phyloP scores from a whole-genome alignment of 2,113 vertebrate genomes.

The Craseonycteris thonglongyai region DNA sequence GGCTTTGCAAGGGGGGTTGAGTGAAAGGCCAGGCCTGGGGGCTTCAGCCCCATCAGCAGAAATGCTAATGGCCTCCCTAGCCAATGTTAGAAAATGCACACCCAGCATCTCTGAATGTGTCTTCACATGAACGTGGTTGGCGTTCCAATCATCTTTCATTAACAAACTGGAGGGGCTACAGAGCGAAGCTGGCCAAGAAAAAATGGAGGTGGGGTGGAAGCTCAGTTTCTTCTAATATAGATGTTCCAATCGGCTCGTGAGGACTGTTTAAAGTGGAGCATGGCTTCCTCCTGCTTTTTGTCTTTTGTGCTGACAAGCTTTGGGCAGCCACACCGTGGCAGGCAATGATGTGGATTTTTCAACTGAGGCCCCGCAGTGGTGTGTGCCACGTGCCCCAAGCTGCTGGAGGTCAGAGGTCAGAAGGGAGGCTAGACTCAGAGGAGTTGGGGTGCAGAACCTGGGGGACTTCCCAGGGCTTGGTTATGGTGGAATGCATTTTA shows the following conservation, averaged over 20 bases:
- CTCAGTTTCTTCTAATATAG: background rate
- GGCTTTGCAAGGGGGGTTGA: background rate
- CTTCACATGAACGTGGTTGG: background rate
- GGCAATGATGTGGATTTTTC: background rate
- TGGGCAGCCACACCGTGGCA: background rate
- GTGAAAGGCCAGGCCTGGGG: constrained; percentile 15
- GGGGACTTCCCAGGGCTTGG: background rate
- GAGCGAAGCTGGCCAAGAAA: background rate
- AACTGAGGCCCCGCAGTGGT: background rate
- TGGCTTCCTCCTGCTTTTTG: background rate
- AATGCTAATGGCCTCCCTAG: constrained; percentile 49
- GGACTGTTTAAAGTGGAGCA: background rate
- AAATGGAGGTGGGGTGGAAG: background rate
- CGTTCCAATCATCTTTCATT: background rate
- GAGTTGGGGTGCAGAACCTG: background rate
- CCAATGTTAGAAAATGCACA: constrained; percentile 35
- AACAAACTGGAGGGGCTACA: background rate
- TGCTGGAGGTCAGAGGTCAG: background rate
- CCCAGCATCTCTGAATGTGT: constrained; percentile 29
- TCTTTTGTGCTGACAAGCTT: background rate
- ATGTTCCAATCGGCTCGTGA: background rate
- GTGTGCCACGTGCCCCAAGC: background rate
- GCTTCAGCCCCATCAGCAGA: constrained; percentile 56
- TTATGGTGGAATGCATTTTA: background rate
- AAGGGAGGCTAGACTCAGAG: background rate